Conservation (phyloP, 35 echinoderm and acorn worm species). For the Heliocidaris tuberculata region DNA sequence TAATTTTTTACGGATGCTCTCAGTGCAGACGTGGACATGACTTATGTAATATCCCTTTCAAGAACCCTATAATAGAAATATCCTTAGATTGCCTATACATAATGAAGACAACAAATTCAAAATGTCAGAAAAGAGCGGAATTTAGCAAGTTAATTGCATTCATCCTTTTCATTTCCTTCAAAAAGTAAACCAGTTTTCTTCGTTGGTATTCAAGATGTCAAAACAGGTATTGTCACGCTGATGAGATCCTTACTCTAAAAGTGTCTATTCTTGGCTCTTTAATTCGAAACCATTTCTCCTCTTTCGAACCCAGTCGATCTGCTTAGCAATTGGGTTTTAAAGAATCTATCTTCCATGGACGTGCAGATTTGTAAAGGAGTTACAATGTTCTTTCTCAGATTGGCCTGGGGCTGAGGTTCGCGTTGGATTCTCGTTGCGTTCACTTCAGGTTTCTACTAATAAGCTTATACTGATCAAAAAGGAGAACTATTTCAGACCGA, state of each 20-base stretch:
- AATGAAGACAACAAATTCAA: not conserved
- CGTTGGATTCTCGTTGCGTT: not conserved
- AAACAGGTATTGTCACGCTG: not conserved
- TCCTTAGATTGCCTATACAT: not conserved
- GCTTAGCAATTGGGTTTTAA: not conserved
- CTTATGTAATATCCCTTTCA: not conserved
- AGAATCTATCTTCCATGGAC: constrained; percentile 34
- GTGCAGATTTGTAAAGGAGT: not conserved
- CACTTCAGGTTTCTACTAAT: not conserved
- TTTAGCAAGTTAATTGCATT: not conserved
- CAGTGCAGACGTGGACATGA: not conserved
- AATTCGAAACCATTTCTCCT: constrained; percentile 16
- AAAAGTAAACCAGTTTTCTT: not conserved
- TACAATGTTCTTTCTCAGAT: not conserved
- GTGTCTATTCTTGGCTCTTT: not conserved
- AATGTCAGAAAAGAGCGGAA: not conserved
- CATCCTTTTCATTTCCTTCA: not conserved
- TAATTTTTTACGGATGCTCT: not conserved
- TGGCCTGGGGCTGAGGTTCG: not conserved
- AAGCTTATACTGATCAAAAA: not conserved
- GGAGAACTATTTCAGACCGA: constrained; percentile 21
- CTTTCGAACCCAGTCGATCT: not conserved
- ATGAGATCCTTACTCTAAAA: not conserved
- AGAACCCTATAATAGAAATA: not conserved
- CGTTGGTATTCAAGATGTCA: not conserved